Evolutionary conservation across 2,888 invertebrate species (phyloP), one percentile per base, ranked within the genome.

Genomic region (Catocala sponsa): DNA sequence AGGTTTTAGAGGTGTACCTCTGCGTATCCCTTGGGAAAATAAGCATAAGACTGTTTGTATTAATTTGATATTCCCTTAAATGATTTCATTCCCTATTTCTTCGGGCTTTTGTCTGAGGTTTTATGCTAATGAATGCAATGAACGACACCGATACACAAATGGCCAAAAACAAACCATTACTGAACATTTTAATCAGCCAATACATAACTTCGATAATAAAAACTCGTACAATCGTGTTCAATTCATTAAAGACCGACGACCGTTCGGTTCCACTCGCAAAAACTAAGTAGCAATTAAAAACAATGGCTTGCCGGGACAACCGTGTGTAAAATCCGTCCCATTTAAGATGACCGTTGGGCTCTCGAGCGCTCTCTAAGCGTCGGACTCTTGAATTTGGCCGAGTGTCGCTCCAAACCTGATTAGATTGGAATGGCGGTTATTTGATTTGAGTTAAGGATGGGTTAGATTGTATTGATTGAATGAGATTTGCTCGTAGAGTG

Each of bases 251-350:
- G 78, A 57, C 64, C 73, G 70, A 75, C 81, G 46, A 38, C 84
- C 78, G 75, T 74, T 59, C 55, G 62, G 62, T 74, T 72, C 63
- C 59, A 57, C 61, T 80, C 80, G 73, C 81, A 79, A 82, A 82
- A 87, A 85, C 84, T 83, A 85, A 88, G 87, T 82, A 82, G 83
- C 88, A 88, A 90, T 90, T 90, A 88, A 90, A 88, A 88, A 87
- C 85, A 86, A 87, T 86, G 85, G 83, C 59, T 61, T 59, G 59
- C 72, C 69, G 76, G 83, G 86, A 88, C 87, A 85, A 78, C 77
- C 70, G 72, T 69, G 76, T 66, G 61, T 70, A 72, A 70, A 79
- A 80, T 63, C 76, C 80, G 63, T 59, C 68, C 62, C 63, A 70
- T 79, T 84, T 72, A 78, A 83, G 81, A 79, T 75, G 79, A 75